Evolutionary conservation across 2,797 vertebrate species (phyloP), one percentile per base, ranked within the genome.

Genomic region (Thamnophis elegans): DNA sequence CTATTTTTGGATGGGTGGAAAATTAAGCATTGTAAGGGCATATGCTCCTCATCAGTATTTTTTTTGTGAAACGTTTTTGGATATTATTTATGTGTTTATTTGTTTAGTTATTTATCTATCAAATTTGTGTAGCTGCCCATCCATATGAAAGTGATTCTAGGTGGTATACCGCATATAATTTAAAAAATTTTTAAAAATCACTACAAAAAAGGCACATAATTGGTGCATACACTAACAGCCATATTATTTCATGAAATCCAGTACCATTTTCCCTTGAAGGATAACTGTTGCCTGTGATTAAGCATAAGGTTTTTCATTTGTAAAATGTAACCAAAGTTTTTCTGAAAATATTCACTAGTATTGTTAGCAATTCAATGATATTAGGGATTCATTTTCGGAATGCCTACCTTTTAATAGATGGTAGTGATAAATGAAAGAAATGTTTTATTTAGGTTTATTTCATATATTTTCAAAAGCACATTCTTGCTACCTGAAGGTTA

Each of bases 51-150:
- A 9, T 28, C 47, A 36, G 82, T 20, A 58, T 89, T 42, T 22
- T 36, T 26, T 47, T 89, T 12, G 22, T 51, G 16, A 91, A 94
- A 91, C 92, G 26, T 92, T 92, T 22, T 20, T 89, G 42, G 62
- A 32, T 60, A 25, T 16, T 65, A n/a, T 68, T 32, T n/a, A 60
- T 26, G 25, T 26, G 14, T 68, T 32, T 60, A 60, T 26, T 60
- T 60, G 20, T 65, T n/a, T 65, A 25, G 9, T 9, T 60, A 16
- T 68, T 32, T 73, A 32, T 73, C 2, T 16, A 36, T 73, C 14
- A 73, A 18, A 36, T 73, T 73, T 73, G n/a, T 73, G 32, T 73
- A 32, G n/a, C 65, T 73, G 65, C n/a, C n/a, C 65, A 73, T 36
- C 16, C 65, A 73, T 6, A 73, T 73, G n/a, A 73, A 73, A 36